Conservation (phyloP, 2,888 invertebrate species). For the Resseliella maxima region DNA sequence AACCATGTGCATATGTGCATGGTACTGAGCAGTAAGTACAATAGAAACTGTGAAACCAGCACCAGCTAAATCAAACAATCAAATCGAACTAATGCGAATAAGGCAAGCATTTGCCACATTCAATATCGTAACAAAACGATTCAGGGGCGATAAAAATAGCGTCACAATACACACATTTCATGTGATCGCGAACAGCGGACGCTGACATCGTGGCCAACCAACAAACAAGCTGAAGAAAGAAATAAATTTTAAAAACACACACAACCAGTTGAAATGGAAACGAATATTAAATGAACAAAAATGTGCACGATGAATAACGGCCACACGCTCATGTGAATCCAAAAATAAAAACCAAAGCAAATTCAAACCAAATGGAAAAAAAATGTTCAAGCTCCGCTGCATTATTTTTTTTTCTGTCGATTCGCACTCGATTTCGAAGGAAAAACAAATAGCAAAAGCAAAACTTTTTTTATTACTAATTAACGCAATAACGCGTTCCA, state of each 20-base stretch:
- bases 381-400: conserved; percentile 55
- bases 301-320: neutral
- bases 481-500: conserved; percentile 57
- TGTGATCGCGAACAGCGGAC: neutral
- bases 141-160: conserved; percentile 46
- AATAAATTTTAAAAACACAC: conserved; percentile 16
- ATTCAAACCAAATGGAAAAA: conserved; percentile 44
- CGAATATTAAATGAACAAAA: conserved; percentile 41
- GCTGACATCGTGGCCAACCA: conserved; percentile 45
- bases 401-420: conserved; percentile 17
- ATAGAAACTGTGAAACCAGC: neutral
- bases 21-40: neutral
- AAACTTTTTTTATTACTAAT: conserved; percentile 56
- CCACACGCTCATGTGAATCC: conserved; percentile 45
- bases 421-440: conserved; percentile 18
- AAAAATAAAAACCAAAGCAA: conserved; percentile 50
- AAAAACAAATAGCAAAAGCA: conserved; percentile 7
- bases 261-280: conserved; percentile 26
- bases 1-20: conserved; percentile 9
- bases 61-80: conserved; percentile 36
- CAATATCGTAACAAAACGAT: conserved; percentile 46
- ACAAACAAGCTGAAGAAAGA: conserved; percentile 38
- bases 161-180: conserved; percentile 33
- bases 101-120: conserved; percentile 46
- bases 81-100: conserved; percentile 45